Evolutionary conservation across 2,888 invertebrate species (phyloP).

Genomic region (Stratiomys singularior): DNA sequence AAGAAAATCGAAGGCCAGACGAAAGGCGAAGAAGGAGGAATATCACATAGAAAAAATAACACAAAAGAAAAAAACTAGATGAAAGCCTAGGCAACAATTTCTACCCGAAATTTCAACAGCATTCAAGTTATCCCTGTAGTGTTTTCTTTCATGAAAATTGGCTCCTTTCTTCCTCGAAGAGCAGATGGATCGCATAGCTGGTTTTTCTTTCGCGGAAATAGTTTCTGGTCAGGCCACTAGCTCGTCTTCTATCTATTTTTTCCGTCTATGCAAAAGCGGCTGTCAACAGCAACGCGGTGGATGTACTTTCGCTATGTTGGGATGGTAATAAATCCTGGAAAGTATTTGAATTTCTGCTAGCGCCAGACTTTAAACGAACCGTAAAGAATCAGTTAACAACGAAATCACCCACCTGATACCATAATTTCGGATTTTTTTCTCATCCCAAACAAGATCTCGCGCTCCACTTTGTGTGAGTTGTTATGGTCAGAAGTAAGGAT

Average conservation of each 20-base stretch:
- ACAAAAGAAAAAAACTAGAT: neutral
- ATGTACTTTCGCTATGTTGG: too few relatives aligned
- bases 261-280: too few relatives aligned
- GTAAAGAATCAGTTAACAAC: conserved; percentile 33
- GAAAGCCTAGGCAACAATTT: neutral
- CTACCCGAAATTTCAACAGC: neutral
- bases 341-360: conserved; percentile 32
- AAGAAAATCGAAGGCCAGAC: neutral
- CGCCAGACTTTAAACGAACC: conserved; percentile 32
- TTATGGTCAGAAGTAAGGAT: neutral
- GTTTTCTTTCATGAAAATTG: neutral
- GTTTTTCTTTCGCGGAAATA: neutral
- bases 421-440: too few relatives aligned
- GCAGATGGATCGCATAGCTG: neutral
- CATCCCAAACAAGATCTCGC: too few relatives aligned
- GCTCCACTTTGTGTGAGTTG: too few relatives aligned
- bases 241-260: too few relatives aligned
- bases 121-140: neutral
- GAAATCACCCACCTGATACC: conserved; percentile 23
- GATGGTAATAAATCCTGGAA: conserved; percentile 25
- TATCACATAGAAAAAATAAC: neutral
- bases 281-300: too few relatives aligned
- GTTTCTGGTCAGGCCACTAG: too few relatives aligned
- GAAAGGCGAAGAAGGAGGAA: neutral
- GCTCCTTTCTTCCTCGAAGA: neutral